Evolutionary conservation across 2,888 invertebrate species (phyloP).

Genomic region (Hartigia nigra): DNA sequence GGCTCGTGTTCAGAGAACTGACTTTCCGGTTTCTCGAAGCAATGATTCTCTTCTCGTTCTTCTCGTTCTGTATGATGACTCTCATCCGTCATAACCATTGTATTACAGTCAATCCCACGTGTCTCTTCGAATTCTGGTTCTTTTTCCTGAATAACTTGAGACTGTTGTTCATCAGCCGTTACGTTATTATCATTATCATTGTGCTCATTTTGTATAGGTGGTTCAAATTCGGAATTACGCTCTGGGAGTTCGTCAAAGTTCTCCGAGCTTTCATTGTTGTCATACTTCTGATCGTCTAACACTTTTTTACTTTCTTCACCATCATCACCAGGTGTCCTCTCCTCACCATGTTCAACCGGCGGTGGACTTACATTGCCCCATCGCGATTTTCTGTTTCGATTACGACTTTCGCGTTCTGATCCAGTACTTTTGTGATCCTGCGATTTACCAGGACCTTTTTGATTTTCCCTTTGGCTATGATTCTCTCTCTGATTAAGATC

Average conservation of each 20-base stretch:
- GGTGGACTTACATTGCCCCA: conserved; percentile 48
- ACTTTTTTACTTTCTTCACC: not conserved
- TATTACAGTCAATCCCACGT: not conserved
- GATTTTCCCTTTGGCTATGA: conserved; percentile 22
- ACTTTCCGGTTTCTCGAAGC: not conserved
- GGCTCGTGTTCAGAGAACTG: not conserved
- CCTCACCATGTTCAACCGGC: conserved; percentile 19
- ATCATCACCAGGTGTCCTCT: not conserved
- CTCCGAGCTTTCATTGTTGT: conserved; percentile 10
- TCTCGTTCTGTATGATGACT: not conserved
- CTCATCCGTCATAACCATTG: not conserved
- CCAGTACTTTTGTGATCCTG: conserved; percentile 31
- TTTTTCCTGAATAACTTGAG: not conserved
- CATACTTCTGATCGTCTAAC: not conserved
- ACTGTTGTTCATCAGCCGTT: not conserved
- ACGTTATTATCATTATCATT: not conserved
- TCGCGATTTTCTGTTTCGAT: conserved; percentile 43
- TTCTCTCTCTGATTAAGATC: conserved; percentile 1
- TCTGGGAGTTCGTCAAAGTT: conserved; percentile 17
- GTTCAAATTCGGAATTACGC: conserved; percentile 1
- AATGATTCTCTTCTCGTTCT: not conserved
- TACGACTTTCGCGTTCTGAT: conserved; percentile 43
- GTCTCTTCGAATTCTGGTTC: not conserved
- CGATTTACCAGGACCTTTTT: conserved; percentile 22
- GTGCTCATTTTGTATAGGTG: not conserved